Percentiles rank a stretch among this genome's conserved stretches.
phyloP scores from a whole-genome alignment of 2,888 invertebrate species.

The Sminthurinus aureus region DNA sequence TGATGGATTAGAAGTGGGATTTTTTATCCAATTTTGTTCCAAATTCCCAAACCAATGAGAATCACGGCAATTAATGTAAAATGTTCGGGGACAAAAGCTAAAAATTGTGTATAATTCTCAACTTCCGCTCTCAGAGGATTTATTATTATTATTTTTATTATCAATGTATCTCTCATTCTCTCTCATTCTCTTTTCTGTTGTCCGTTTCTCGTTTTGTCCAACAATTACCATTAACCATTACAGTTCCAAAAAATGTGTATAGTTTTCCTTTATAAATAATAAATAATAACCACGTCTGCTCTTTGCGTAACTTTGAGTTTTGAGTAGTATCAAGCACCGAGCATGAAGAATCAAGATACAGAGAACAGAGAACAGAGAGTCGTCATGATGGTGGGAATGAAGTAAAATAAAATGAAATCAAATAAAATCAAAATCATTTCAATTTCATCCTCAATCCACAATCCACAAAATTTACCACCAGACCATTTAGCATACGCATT shows the following conservation, averaged over 20 bases:
- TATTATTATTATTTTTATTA: constrained; percentile 15
- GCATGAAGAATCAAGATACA: not conserved
- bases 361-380: not conserved
- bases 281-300: not conserved
- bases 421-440: constrained; percentile 4
- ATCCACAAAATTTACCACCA: not conserved
- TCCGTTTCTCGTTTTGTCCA: not conserved
- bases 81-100: not conserved
- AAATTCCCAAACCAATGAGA: constrained; percentile 1
- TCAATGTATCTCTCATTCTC: constrained; percentile 16
- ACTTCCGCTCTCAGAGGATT: constrained; percentile 30
- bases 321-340: not conserved
- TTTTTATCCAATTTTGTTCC: too few species aligned
- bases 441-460: not conserved
- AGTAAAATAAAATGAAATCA: not conserved
- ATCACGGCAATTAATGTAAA: constrained; percentile 31
- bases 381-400: constrained; percentile 15
- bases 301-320: not conserved
- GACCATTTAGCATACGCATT: not conserved
- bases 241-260: not conserved
- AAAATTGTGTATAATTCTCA: constrained; percentile 32
- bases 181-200: not conserved
- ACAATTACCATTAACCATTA: constrained; percentile 21
- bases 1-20: too few species aligned
- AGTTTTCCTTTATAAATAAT: not conserved